Evolutionary conservation across 2,888 invertebrate species (phyloP).

Genomic region (Oligia latruncula): DNA sequence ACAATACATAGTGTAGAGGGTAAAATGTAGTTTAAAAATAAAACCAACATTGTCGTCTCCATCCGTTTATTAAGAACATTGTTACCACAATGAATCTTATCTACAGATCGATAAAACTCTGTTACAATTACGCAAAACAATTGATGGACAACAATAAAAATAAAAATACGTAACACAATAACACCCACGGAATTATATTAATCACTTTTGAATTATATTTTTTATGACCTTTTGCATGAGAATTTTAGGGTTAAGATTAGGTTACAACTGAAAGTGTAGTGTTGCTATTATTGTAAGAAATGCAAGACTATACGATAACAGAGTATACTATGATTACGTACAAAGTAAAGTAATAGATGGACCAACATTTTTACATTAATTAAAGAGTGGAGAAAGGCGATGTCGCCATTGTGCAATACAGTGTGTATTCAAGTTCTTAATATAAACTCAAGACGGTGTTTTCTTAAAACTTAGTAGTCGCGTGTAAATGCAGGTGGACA

Average conservation of each 20-base stretch:
- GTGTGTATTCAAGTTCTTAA: not conserved
- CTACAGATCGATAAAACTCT: slow-evolving; percentile 88
- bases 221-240: slow-evolving; percentile 29
- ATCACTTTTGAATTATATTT: slow-evolving; percentile 32
- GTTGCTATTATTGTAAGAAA: slow-evolving; percentile 14
- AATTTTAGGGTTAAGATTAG: slow-evolving; percentile 11
- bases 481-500: slow-evolving; percentile 22
- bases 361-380: not conserved
- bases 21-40: slow-evolving; percentile 62
- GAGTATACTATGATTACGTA: too few species aligned
- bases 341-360: not conserved
- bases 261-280: slow-evolving; percentile 49
- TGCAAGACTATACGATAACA: not conserved
- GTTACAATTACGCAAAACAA: slow-evolving; percentile 86
- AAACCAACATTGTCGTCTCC: slow-evolving; percentile 73
- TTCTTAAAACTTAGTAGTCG: not conserved
- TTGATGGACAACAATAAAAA: slow-evolving; percentile 88
- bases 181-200: slow-evolving; percentile 61
- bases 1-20: not conserved
- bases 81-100: slow-evolving; percentile 82
- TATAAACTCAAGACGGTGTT: not conserved
- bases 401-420: not conserved
- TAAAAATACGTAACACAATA: slow-evolving; percentile 79
- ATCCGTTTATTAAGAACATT: slow-evolving; percentile 89
- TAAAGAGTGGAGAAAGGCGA: too few species aligned